These are phyloP conservation scores for Pterophyllum scalare DNA, from an alignment of 2,113 vertebrate species.

Conservation along the genomic window DNA sequence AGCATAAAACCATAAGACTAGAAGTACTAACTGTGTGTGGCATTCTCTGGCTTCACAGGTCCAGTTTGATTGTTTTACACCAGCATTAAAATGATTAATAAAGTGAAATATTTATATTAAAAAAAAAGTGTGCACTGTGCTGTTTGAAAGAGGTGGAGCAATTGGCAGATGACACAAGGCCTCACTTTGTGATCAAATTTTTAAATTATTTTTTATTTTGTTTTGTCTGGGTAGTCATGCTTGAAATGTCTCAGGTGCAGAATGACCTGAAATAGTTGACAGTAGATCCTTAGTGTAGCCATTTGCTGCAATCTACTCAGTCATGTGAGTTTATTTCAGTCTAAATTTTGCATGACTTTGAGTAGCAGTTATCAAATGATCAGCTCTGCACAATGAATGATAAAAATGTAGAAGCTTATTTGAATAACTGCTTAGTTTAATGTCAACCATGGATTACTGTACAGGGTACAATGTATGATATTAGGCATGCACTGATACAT, in stretches of 20 bases:
- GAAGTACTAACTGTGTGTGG: neutral
- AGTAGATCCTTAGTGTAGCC: neutral
- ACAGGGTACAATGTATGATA: neutral
- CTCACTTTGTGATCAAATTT: neutral
- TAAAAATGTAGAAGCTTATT: neutral
- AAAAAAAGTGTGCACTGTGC: neutral
- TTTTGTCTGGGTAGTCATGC: neutral
- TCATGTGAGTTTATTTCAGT: neutral
- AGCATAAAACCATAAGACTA: neutral
- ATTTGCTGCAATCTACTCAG: neutral
- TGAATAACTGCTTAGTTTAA: neutral
- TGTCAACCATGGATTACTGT: neutral
- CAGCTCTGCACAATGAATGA: neutral
- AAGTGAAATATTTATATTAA: too few relatives aligned
- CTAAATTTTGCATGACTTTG: neutral
- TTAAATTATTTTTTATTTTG: neutral
- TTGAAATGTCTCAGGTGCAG: neutral
- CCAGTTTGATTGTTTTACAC: neutral
- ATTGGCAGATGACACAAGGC: neutral
- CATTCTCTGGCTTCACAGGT: neutral
- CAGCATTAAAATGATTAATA: neutral
- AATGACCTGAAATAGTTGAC: neutral
- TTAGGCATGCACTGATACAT: neutral
- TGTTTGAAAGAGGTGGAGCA: neutral
- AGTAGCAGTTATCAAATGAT: neutral